These are phyloP conservation scores for Heloderma charlesbogerti DNA, from an alignment of 2,113 vertebrate species.

Conservation along the genomic window DNA sequence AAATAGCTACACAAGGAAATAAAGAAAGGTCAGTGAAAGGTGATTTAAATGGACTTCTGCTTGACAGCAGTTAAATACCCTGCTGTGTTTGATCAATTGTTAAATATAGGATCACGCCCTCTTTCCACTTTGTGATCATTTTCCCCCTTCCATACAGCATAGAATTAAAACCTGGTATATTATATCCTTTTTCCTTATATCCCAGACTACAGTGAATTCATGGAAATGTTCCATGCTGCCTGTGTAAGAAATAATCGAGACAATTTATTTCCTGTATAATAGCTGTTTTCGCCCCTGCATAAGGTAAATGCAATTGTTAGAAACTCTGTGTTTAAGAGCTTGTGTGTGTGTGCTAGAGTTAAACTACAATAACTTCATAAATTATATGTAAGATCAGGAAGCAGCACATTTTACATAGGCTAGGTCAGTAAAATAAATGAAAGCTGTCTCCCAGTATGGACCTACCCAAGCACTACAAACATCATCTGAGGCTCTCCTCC, in stretches of 20 bases:
- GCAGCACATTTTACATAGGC: neutral
- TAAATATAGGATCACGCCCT: conserved; percentile 46
- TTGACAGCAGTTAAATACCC: conserved; percentile 23
- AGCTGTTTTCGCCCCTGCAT: neutral
- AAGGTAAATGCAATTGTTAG: conserved; percentile 2
- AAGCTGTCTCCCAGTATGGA: neutral
- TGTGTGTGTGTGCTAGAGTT: conserved; percentile 24
- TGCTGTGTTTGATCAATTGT: conserved; percentile 33
- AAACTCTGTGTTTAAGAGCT: neutral
- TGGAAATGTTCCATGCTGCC: conserved; percentile 47
- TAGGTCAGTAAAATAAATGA: neutral
- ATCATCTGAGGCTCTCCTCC: too few relatives aligned
- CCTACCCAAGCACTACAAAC: too few relatives aligned
- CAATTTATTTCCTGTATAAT: conserved; percentile 1
- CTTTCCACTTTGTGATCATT: conserved; percentile 49
- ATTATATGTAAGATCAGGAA: neutral
- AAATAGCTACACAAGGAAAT: conserved; percentile 15
- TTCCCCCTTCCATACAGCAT: conserved; percentile 31
- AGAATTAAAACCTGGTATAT: conserved; percentile 53
- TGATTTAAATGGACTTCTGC: conserved; percentile 25
- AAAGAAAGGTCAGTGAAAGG: conserved; percentile 25
- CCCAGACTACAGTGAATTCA: conserved; percentile 38
- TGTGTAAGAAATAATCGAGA: conserved; percentile 30
- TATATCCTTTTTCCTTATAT: conserved; percentile 47
- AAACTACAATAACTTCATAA: conserved; percentile 31